These are phyloP conservation scores for Cenopis cana DNA, from an alignment of 2,888 invertebrate genomes.

Conservation along the genomic window DNA sequence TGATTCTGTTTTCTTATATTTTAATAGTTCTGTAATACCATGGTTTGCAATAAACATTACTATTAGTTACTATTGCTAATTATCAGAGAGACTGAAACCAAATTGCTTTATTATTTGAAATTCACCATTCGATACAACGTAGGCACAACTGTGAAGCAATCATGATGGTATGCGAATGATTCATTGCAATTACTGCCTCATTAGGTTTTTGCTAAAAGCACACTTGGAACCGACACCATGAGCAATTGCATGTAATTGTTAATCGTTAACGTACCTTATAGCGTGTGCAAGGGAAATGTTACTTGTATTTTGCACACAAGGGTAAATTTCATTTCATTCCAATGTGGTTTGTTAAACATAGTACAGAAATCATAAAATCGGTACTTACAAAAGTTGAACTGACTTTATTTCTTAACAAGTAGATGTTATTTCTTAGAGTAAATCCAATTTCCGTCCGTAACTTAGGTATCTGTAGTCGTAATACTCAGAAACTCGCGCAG, in stretches of 20 bases:
- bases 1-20: too few relatives aligned
- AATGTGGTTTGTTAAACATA: too few relatives aligned
- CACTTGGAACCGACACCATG: conserved; percentile 19
- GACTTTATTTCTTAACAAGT: too few relatives aligned
- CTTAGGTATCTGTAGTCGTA: too few relatives aligned
- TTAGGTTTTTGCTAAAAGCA: conserved; percentile 26
- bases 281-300: conserved; percentile 4
- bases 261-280: conserved; percentile 10
- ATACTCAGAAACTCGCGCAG: too few relatives aligned
- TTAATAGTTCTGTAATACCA: too few relatives aligned
- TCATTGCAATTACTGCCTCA: conserved; percentile 17
- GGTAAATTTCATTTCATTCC: not conserved
- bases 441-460: too few relatives aligned
- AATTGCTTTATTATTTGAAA: conserved; percentile 15
- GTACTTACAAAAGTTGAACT: too few relatives aligned
- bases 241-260: conserved; percentile 20
- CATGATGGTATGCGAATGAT: conserved; percentile 12
- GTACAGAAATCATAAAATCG: too few relatives aligned
- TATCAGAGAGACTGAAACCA: conserved; percentile 2
- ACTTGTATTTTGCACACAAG: not conserved
- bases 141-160: conserved; percentile 7
- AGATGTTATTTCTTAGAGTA: too few relatives aligned
- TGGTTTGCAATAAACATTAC: too few relatives aligned
- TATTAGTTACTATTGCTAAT: too few relatives aligned
- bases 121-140: conserved; percentile 8